Base-by-base conservation (phyloP, 2,113 vertebrate genomes). In the Bungarus multicinctus region DNA sequence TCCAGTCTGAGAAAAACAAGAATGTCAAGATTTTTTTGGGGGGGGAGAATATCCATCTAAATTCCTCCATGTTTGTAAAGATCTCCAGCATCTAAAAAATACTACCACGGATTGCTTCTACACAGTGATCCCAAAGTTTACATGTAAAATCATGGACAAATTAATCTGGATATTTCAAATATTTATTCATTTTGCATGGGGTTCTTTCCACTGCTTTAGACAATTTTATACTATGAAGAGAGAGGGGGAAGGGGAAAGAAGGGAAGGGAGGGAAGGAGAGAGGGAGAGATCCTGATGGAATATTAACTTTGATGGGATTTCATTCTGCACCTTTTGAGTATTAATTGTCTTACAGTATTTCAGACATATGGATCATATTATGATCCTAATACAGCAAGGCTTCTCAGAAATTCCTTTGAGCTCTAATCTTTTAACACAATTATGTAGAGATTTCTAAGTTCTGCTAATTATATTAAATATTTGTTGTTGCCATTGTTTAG, bases 1-100 rank as follows among this genome's bases (percentile, higher is more conserved):
- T 91, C 23, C 87, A 91, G 25, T 64, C 25, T 43, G 87, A 30
- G 30, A 54, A 74, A 4, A 93, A 50, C 54, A 92, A 91, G 43
- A 55, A 14, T 23, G 92, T 94, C 81, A 92, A 60, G 25, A 16
- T 43, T 25, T 89, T 43, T 25, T 45, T 45, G 47, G 92, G 14
- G 52, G 54, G 5, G 93, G 45, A 87, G 1, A 45, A 58, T 34
- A 93, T 88, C 53, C 34, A 74, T 91, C 27, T 89, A 90, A 97
- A 92, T 91, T 95, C 87, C 0, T 14, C 0, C 39, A 57, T 89
- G 0, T 6, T 94, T 94, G 87, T 45, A 50, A 90, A 92, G 93
- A 20, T 94, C 54, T 45, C 90, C 74, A n/a, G 3, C 92, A 93
- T 81, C 90, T 22, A 55, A 50, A 30, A 11, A 94, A 96, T 92